A percentile compares a stretch with the other conserved stretches of the same genome.
These are phyloP conservation scores for Myanophis thanlyinensis DNA, from an alignment of 2,113 vertebrate species.

Conservation along the genomic window DNA sequence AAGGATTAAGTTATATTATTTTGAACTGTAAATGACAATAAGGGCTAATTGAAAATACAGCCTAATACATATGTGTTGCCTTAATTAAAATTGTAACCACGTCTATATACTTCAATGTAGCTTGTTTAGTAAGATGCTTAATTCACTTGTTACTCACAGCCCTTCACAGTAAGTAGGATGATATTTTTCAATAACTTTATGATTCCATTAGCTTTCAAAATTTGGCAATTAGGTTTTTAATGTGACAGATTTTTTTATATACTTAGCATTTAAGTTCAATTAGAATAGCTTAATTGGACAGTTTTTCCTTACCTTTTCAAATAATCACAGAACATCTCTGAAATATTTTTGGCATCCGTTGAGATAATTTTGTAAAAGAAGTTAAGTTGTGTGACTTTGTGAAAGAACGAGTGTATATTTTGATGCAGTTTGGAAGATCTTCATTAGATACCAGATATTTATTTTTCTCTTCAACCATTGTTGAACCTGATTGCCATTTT, in stretches of 20 bases:
- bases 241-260: not conserved
- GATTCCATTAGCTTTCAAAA: conserved; percentile 30
- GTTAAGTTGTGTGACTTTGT: not conserved
- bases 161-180: not conserved
- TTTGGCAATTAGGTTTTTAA: conserved; percentile 28
- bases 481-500: not conserved
- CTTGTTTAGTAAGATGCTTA: not conserved
- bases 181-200: not conserved
- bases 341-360: not conserved
- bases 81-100: not conserved
- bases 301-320: not conserved
- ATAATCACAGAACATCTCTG: not conserved
- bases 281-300: conserved; percentile 28
- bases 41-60: not conserved
- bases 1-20: not conserved
- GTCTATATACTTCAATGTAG: not conserved
- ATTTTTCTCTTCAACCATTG: not conserved
- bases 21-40: not conserved
- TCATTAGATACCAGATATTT: not conserved
- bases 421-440: not conserved
- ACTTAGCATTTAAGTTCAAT: conserved; percentile 38
- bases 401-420: not conserved
- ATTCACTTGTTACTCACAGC: not conserved
- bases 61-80: not conserved
- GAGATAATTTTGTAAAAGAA: not conserved